Evolutionary conservation across 2,113 vertebrate genomes (phyloP).

Genomic region (Alces alces): DNA sequence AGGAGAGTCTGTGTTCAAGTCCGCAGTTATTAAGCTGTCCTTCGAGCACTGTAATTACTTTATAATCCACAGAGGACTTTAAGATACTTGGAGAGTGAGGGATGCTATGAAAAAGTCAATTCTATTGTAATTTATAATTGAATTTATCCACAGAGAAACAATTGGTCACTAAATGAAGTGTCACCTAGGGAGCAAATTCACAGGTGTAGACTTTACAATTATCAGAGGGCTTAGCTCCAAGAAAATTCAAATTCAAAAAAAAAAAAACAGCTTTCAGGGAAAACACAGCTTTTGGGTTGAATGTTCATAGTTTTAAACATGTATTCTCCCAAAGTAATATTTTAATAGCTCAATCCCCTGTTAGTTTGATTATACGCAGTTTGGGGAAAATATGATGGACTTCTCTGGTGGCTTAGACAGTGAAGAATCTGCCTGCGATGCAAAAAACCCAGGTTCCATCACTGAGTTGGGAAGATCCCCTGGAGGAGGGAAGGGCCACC

Average conservation of each 20-base stretch:
- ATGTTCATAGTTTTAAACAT: neutral
- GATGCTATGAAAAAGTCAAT: constrained; percentile 60
- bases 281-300: neutral
- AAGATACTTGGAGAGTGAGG: constrained; percentile 34
- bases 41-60: constrained; percentile 33
- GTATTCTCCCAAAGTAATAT: neutral
- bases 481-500: neutral
- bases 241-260: constrained; percentile 5
- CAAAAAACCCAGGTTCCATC: neutral
- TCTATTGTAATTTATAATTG: constrained; percentile 59
- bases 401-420: neutral
- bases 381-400: neutral
- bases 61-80: constrained; percentile 42
- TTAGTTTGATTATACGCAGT: neutral
- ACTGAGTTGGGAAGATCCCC: neutral
- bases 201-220: neutral
- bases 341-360: neutral
- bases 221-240: neutral
- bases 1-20: constrained; percentile 25
- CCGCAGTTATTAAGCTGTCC: constrained; percentile 25
- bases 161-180: neutral
- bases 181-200: neutral
- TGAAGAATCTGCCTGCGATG: neutral
- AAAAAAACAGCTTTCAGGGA: neutral
- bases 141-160: constrained; percentile 49